Evolutionary conservation across 2,888 invertebrate genomes (phyloP).

Genomic region (Melanotus villosus): DNA sequence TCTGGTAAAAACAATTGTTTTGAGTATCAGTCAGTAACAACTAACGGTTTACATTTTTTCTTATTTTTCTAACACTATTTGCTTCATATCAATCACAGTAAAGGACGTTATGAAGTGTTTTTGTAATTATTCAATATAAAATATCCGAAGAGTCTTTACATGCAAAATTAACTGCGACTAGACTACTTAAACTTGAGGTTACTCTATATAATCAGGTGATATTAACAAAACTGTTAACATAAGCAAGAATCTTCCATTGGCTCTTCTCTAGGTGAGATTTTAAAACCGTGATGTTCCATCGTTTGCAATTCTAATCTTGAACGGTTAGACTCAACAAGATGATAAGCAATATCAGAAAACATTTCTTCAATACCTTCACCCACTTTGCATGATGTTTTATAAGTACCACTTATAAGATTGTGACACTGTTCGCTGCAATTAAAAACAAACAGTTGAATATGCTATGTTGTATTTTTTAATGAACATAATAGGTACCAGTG

Average conservation of each 20-base stretch:
- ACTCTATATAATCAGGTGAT: neutral
- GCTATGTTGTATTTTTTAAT: too few species aligned
- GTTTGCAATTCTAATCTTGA: conserved; percentile 87
- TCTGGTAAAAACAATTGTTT: neutral
- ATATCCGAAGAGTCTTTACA: neutral
- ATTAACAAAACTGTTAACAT: conserved; percentile 62
- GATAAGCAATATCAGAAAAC: conserved; percentile 90
- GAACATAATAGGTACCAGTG: too few species aligned
- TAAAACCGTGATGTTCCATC: conserved; percentile 83
- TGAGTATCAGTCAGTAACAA: conserved; percentile 11
- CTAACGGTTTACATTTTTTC: conserved; percentile 8
- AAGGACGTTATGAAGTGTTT: conserved; percentile 27
- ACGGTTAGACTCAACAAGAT: conserved; percentile 84
- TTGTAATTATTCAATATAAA: neutral
- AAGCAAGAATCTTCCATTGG: conserved; percentile 68
- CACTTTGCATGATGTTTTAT: conserved; percentile 91
- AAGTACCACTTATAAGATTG: conserved; percentile 88
- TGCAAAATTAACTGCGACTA: conserved; percentile 12
- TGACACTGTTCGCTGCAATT: conserved; percentile 89
- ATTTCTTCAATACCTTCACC: conserved; percentile 91
- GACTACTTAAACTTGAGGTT: conserved; percentile 3
- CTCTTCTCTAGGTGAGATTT: conserved; percentile 78
- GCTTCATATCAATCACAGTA: conserved; percentile 28
- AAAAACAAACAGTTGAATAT: neutral
- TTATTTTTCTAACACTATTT: neutral